Conservation (phyloP, 1,140 invertebrate genomes). For the Brachionus sp. region DNA sequence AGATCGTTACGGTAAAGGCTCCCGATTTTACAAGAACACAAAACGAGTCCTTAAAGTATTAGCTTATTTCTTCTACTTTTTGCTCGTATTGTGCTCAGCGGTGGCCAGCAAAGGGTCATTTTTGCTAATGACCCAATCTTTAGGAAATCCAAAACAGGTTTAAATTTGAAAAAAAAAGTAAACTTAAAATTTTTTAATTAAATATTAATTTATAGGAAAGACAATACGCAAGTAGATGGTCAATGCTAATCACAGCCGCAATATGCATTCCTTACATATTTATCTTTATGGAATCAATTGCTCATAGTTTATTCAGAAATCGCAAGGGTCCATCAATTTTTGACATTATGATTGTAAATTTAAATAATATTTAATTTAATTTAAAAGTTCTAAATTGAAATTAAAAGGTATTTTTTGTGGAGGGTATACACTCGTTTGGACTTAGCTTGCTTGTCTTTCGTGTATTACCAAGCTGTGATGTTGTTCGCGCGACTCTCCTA, state of each 20-base stretch:
- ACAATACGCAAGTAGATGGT: conserved; percentile 49
- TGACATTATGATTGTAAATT: conserved; percentile 51
- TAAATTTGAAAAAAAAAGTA: not conserved
- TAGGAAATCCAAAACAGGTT: conserved; percentile 52
- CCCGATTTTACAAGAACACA: conserved; percentile 46
- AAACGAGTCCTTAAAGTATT: conserved; percentile 50
- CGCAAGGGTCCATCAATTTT: conserved; percentile 51
- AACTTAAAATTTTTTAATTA: conserved; percentile 42
- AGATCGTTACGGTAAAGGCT: conserved; percentile 47
- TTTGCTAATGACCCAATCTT: conserved; percentile 52
- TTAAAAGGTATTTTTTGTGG: conserved; percentile 52
- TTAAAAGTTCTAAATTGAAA: not conserved
- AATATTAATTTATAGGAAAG: conserved; percentile 48
- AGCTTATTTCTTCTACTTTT: conserved; percentile 51
- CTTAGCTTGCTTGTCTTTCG: conserved; percentile 53
- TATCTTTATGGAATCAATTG: conserved; percentile 49
- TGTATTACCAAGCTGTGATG: conserved; percentile 53
- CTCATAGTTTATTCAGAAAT: conserved; percentile 49
- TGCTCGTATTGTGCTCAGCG: conserved; percentile 49
- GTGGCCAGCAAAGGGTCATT: conserved; percentile 53
- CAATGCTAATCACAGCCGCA: conserved; percentile 49
- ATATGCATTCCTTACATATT: conserved; percentile 53
- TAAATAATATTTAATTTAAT: not conserved
- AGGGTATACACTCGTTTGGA: conserved; percentile 54
- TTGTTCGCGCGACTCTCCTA: conserved; percentile 52